These are phyloP conservation scores for Choristoneura rosaceana DNA, from an alignment of 2,888 invertebrate genomes.

Conservation along the genomic window DNA sequence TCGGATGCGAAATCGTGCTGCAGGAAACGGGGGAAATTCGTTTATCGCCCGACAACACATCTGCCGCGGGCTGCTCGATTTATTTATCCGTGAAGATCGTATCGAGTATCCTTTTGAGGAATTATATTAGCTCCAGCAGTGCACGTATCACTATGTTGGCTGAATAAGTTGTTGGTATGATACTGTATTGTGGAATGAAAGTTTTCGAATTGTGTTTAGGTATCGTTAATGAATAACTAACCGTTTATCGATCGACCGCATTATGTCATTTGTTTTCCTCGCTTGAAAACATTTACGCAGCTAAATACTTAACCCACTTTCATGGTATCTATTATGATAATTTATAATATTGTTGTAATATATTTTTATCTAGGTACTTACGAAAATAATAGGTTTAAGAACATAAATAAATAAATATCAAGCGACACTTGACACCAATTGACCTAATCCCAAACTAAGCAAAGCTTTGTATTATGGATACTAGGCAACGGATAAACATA, in stretches of 20 bases:
- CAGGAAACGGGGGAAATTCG: conserved; percentile 16
- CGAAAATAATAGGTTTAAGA: too few relatives aligned
- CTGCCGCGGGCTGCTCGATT: conserved; percentile 13
- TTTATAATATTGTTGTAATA: too few relatives aligned
- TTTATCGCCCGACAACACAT: conserved; percentile 22
- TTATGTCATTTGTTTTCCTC: background rate
- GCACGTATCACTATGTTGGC: background rate
- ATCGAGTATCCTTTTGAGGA: conserved; percentile 12
- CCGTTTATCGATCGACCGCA: background rate
- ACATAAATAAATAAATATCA: too few relatives aligned
- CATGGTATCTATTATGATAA: too few relatives aligned
- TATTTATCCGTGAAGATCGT: conserved; percentile 18
- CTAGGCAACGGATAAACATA: too few relatives aligned
- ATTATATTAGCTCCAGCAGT: conserved; percentile 4
- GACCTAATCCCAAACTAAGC: too few relatives aligned
- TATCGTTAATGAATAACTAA: background rate
- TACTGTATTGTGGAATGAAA: background rate
- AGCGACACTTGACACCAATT: too few relatives aligned
- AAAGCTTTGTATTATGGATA: too few relatives aligned
- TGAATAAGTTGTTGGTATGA: background rate
- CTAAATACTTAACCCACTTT: too few relatives aligned
- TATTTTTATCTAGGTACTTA: too few relatives aligned
- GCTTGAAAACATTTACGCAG: too few relatives aligned
- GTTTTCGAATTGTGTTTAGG: background rate
- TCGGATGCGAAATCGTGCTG: conserved; percentile 20